phyloP scores from a whole-genome alignment of 2,797 vertebrate genomes.

The Xerus rutilus region DNA sequence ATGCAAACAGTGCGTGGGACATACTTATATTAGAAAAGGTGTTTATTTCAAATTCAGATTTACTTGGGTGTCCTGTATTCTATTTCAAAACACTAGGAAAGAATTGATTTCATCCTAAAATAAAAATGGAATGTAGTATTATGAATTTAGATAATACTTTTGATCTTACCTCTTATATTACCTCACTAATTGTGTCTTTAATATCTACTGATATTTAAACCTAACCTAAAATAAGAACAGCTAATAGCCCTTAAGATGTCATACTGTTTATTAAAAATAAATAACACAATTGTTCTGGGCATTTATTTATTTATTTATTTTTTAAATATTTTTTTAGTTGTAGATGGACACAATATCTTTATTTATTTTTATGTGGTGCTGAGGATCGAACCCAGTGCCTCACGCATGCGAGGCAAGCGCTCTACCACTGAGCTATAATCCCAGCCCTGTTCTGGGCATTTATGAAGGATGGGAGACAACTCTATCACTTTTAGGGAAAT shows the following conservation, averaged over 20 bases:
- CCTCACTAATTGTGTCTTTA: conserved; percentile 14
- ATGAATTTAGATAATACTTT: conserved; percentile 82
- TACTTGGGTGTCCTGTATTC: background rate
- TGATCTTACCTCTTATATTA: conserved; percentile 48
- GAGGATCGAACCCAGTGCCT: too few species aligned
- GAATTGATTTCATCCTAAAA: conserved; percentile 84
- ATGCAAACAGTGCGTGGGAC: background rate
- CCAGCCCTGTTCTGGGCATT: background rate
- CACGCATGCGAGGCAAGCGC: too few species aligned
- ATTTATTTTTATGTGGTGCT: too few species aligned
- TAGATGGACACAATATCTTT: too few species aligned
- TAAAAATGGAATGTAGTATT: conserved; percentile 81
- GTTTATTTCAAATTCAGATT: background rate
- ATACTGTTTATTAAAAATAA: conserved; percentile 68
- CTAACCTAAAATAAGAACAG: conserved; percentile 74
- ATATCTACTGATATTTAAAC: conserved; percentile 66
- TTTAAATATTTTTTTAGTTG: too few species aligned
- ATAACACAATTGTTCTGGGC: conserved; percentile 71
- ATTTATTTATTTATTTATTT: conserved; percentile 24
- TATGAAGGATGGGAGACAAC: conserved; percentile 61
- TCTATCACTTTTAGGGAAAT: conserved; percentile 71
- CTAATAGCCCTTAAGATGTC: conserved; percentile 75
- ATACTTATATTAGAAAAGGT: background rate
- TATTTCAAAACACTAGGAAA: conserved; percentile 30
- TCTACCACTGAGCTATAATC: too few species aligned